phyloP scores from a whole-genome alignment of 2,888 invertebrate genomes.

The Sturmia bella region DNA sequence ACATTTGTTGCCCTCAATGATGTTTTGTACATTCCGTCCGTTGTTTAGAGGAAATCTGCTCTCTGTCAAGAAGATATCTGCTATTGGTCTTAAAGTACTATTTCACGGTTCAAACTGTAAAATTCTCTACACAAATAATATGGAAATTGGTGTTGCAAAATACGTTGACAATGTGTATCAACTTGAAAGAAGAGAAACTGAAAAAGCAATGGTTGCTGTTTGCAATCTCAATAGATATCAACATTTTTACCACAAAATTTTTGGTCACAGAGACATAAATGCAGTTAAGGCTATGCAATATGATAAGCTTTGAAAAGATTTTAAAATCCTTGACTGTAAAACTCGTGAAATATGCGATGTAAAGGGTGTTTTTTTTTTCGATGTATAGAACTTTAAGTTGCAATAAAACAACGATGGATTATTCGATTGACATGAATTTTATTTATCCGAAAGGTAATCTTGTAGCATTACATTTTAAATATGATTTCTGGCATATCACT shows the following conservation, averaged over 20 bases:
- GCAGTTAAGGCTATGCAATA: not conserved
- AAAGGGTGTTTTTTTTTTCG: no score
- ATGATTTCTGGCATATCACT: no score
- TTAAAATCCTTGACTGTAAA: not conserved
- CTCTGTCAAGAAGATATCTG: no score
- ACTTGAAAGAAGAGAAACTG: not conserved
- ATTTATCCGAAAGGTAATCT: no score
- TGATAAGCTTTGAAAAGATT: not conserved
- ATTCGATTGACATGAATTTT: no score
- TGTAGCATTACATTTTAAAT: no score
- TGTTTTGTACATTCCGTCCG: not conserved
- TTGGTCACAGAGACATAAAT: conserved; percentile 3
- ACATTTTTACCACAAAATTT: no score
- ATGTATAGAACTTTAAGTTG: no score
- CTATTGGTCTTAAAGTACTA: not conserved
- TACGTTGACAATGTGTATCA: not conserved
- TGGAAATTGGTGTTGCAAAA: not conserved
- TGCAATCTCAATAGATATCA: no score
- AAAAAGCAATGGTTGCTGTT: not conserved
- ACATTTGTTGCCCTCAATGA: not conserved
- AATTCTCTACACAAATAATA: not conserved
- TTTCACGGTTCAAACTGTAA: conserved; percentile 2
- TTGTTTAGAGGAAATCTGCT: not conserved
- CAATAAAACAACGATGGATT: no score
- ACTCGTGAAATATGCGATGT: not conserved